These are phyloP conservation scores for Hemicordylus capensis DNA, from an alignment of 2,113 vertebrate species.

Conservation along the genomic window DNA sequence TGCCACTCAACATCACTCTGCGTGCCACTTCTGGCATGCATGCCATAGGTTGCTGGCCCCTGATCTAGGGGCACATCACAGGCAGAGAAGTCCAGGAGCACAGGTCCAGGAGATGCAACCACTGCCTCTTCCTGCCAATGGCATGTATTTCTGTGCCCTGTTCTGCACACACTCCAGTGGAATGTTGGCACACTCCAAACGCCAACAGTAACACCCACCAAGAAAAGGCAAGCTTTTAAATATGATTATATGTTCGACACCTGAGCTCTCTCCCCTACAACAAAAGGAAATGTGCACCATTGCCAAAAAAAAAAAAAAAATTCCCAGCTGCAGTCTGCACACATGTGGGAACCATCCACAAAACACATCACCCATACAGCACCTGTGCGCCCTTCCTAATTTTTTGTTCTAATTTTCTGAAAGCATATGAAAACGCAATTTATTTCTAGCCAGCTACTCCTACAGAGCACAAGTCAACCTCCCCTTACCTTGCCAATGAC, in stretches of 20 bases:
- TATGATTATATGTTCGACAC: neutral
- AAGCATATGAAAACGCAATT: constrained; percentile 62
- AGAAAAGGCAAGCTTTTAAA: neutral
- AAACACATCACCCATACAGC: neutral
- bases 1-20: too few relatives aligned
- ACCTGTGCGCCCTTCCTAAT: constrained; percentile 34
- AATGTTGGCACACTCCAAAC: neutral
- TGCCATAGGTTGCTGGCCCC: too few relatives aligned
- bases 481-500: constrained; percentile 81
- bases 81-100: too few relatives aligned
- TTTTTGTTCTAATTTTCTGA: constrained; percentile 48
- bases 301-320: neutral
- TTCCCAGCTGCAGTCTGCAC: too few relatives aligned
- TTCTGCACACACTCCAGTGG: neutral
- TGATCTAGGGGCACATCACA: too few relatives aligned
- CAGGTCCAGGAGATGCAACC: neutral
- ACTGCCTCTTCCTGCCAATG: too few relatives aligned
- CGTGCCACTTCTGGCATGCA: too few relatives aligned
- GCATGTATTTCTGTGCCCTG: too few relatives aligned
- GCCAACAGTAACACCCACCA: neutral
- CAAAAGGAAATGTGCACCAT: neutral
- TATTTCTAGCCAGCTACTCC: constrained; percentile 54
- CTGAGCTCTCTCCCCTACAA: too few relatives aligned
- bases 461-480: constrained; percentile 60
- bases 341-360: neutral